Conservation (phyloP, 2,888 invertebrate genomes). For the Didymodactylos carnosus region DNA sequence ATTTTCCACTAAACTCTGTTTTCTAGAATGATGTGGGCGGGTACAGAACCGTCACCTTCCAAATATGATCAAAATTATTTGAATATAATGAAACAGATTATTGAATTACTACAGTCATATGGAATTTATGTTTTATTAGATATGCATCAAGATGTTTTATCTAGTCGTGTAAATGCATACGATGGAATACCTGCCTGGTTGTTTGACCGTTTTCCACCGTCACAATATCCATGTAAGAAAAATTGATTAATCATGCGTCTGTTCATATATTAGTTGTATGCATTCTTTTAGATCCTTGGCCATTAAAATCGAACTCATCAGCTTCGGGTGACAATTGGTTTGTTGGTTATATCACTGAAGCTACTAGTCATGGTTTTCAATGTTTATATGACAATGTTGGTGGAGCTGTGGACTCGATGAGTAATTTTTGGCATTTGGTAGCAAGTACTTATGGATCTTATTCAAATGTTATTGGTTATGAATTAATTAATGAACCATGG, state of each 20-base stretch:
- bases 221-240: background rate
- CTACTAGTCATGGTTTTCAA: constrained; percentile 20
- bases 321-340: constrained; percentile 15
- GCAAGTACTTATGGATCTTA: constrained; percentile 16
- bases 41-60: constrained; percentile 18
- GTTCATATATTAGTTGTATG: too few species aligned
- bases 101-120: constrained; percentile 16
- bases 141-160: constrained; percentile 22
- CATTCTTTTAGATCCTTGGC: background rate
- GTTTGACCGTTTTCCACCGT: background rate
- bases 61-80: constrained; percentile 20
- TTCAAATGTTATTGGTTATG: constrained; percentile 21
- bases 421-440: constrained; percentile 19
- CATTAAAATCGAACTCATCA: background rate
- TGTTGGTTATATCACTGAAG: constrained; percentile 20
- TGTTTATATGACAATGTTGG: constrained; percentile 20
- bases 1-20: too few species aligned
- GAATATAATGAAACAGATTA: constrained; percentile 17
- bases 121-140: constrained; percentile 21
- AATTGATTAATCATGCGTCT: too few species aligned
- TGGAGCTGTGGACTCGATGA: constrained; percentile 17
- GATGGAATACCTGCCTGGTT: background rate
- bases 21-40: constrained; percentile 21
- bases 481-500: constrained; percentile 24
- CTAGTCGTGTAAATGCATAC: background rate